phyloP scores from a whole-genome alignment of 2,888 invertebrate genomes.

The Mythimna vitellina region DNA sequence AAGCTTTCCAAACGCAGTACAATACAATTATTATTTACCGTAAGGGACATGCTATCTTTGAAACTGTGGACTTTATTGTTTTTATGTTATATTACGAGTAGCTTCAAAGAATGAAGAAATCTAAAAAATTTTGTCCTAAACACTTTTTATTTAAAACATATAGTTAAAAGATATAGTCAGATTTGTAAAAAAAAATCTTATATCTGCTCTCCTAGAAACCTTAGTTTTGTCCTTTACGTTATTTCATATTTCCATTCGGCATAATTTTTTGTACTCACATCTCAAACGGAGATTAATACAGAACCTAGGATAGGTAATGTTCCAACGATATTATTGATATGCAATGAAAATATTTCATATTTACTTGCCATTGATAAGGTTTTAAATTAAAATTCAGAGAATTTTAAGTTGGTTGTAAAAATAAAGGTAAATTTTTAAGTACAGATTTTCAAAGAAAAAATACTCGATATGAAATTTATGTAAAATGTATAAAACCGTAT shows the following conservation, averaged over 20 bases:
- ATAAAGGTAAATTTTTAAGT: slow-evolving; percentile 1
- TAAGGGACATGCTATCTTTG: too few relatives aligned
- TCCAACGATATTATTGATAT: background rate
- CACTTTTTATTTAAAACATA: too few relatives aligned
- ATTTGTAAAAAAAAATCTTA: too few relatives aligned
- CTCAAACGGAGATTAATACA: slow-evolving; percentile 10
- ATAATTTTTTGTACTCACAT: slow-evolving; percentile 27
- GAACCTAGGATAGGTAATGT: slow-evolving; percentile 12
- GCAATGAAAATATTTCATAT: background rate
- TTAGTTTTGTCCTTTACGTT: too few relatives aligned
- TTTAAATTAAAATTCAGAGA: background rate
- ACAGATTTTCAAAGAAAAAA: background rate
- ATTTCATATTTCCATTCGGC: slow-evolving; percentile 14
- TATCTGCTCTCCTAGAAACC: too few relatives aligned
- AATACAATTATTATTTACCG: too few relatives aligned
- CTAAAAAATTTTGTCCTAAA: too few relatives aligned
- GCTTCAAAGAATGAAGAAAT: too few relatives aligned
- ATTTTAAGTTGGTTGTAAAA: background rate
- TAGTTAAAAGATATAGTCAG: too few relatives aligned
- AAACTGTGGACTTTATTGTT: too few relatives aligned
- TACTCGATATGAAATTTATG: background rate
- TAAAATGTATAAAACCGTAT: background rate
- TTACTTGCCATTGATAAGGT: background rate
- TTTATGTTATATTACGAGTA: too few relatives aligned
- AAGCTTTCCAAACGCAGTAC: too few relatives aligned